Conservation (phyloP, 2,797 vertebrate species). For the Argya squamiceps region DNA sequence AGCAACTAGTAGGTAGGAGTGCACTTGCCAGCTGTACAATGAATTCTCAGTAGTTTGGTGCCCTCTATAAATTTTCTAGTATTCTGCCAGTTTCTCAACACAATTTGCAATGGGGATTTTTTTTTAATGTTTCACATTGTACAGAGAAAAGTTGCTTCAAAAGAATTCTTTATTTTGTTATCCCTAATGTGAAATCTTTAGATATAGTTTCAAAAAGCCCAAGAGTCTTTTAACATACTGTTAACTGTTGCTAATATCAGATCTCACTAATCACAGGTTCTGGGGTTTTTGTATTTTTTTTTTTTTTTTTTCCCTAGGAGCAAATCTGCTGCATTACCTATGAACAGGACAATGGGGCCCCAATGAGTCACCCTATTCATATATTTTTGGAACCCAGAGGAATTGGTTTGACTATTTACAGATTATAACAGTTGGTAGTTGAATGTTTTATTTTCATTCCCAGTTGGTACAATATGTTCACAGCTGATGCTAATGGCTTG, state of each 20-base stretch:
- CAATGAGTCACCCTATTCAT: conserved; percentile 61
- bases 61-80: conserved; percentile 61
- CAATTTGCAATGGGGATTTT: background rate
- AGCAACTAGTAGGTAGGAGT: conserved; percentile 71
- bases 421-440: conserved; percentile 79
- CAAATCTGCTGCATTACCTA: conserved; percentile 62
- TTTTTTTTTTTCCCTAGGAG: background rate
- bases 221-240: conserved; percentile 21
- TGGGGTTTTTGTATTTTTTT: background rate
- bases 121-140: background rate
- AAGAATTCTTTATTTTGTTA: conserved; percentile 46
- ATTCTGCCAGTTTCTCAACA: conserved; percentile 37
- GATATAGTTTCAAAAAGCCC: conserved; percentile 26
- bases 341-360: conserved; percentile 41
- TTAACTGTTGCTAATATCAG: background rate
- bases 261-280: background rate
- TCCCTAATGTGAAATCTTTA: conserved; percentile 44
- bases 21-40: conserved; percentile 69
- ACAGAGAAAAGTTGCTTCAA: conserved; percentile 45
- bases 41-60: conserved; percentile 65
- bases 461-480: conserved; percentile 81
- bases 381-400: conserved; percentile 72
- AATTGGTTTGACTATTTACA: conserved; percentile 75
- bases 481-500: conserved; percentile 79
- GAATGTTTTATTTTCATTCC: conserved; percentile 82